Percentiles rank a stretch among this genome's conserved stretches.
Conservation (phyloP, 2,888 invertebrate genomes). For the Dexiosoma caninum region DNA sequence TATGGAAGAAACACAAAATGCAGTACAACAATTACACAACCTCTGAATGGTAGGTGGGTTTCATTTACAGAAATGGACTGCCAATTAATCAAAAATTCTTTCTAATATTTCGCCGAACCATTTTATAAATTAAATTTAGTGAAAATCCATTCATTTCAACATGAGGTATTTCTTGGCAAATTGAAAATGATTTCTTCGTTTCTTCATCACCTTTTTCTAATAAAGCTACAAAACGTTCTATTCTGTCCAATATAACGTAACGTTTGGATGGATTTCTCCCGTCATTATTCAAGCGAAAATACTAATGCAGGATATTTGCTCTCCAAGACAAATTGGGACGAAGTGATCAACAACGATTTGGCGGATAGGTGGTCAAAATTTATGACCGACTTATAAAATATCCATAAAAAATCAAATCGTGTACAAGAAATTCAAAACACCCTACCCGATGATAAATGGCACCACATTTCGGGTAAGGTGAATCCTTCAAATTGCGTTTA, state of each 20-base stretch:
- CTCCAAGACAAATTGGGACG: not conserved
- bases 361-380: constrained; percentile 10
- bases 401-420: constrained; percentile 9
- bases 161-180: constrained; percentile 25
- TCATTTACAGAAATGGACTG: not conserved
- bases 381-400: not conserved
- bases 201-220: not conserved
- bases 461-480: too few relatives aligned
- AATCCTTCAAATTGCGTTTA: too few relatives aligned
- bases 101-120: not conserved
- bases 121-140: not conserved
- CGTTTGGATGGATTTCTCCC: constrained; percentile 20
- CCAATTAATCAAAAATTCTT: not conserved
- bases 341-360: not conserved
- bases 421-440: too few relatives aligned
- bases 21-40: not conserved
- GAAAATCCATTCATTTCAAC: constrained; percentile 14
- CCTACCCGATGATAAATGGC: too few relatives aligned
- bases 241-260: not conserved
- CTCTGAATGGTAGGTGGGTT: constrained; percentile 19
- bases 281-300: constrained; percentile 15
- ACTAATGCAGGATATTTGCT: constrained; percentile 27
- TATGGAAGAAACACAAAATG: not conserved
- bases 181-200: not conserved
- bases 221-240: not conserved